Evolutionary conservation across 92 coral and sea anemone genomes (phyloP), one percentile per base, ranked within the genome.

Genomic region (Palythoa grandiflora): DNA sequence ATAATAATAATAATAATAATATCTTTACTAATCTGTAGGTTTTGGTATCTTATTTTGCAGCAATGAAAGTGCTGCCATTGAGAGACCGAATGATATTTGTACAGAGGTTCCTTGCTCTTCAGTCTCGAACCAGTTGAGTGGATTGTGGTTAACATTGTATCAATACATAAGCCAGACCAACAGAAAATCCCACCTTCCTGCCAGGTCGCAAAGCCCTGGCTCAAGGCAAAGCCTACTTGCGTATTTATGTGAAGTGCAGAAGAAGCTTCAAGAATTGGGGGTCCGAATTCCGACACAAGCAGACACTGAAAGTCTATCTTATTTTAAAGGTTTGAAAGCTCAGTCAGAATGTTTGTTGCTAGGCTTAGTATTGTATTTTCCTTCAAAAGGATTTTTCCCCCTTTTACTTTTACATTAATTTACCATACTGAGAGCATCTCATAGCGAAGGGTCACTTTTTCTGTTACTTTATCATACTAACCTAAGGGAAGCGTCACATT

Each of bases 71-170:
- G 11, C 6, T 9, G 3, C 86, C 19, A 48, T 19, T 3, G 40
- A 14, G 38, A 36, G 40, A 19, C 19, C 9, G 86, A 28, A n/a
- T 14, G 36, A 35, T 44, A 38, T 21, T 19, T 55, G 28, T 7
- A 8, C 73, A 17, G 74, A 20, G 11, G 14, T 81, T 40, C 89
- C 73, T 83, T 53, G 80, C 20, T 84, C 92, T 38, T 89, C 90
- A 68, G 38, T 91, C 70, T 63, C 93, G 35, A 88, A 87, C 47
- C 94, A 84, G 78, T 84, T 95, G 80, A 59, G 93, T 20, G 98
- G 95, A 7, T 88, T 97, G 3, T 97, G 99, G 99, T 81, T 97
- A 59, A 36, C 91, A n/a, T 37, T 97, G 80, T 95, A 97, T 81
- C 92, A 91, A 61, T 97, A 92, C 85, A 89, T 96, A 44, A 92